Percentiles rank a stretch among this genome's conserved stretches.
phyloP scores from a whole-genome alignment of 2,797 vertebrate species.

The Setipinna tenuifilis region DNA sequence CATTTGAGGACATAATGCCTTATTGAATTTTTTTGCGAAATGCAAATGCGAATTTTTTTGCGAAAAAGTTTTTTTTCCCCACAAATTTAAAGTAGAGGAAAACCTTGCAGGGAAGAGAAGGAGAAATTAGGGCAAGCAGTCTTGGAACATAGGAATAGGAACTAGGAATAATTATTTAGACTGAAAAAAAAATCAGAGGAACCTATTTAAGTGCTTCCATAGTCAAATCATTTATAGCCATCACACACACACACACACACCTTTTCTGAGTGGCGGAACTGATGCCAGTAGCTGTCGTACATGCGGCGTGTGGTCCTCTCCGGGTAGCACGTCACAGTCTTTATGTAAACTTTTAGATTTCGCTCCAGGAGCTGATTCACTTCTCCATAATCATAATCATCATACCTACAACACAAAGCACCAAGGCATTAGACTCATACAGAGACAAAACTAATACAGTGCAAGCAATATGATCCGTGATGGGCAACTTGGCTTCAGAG shows the following conservation, averaged over 20 bases:
- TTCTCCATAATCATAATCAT: slow-evolving; percentile 86
- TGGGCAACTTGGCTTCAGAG: too few relatives aligned
- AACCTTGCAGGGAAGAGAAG: too few relatives aligned
- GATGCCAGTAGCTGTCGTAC: slow-evolving; percentile 85
- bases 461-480: background rate
- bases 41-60: too few relatives aligned
- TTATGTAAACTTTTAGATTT: slow-evolving; percentile 87
- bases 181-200: too few relatives aligned
- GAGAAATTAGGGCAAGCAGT: too few relatives aligned
- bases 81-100: too few relatives aligned
- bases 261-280: slow-evolving; percentile 87
- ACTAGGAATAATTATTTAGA: background rate
- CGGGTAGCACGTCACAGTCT: slow-evolving; percentile 87
- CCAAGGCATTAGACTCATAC: background rate
- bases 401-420: slow-evolving; percentile 73
- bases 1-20: too few relatives aligned
- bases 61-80: too few relatives aligned
- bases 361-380: slow-evolving; percentile 86
- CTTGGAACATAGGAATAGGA: too few relatives aligned
- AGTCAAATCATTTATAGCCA: background rate
- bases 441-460: background rate
- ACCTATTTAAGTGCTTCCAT: too few relatives aligned
- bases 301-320: slow-evolving; percentile 85
- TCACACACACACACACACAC: slow-evolving; percentile 52
- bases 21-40: too few relatives aligned